A percentile compares a stretch with the other conserved stretches of the same genome.
These are phyloP conservation scores for Homarus gammarus DNA, from an alignment of 2,888 invertebrate species.

Conservation along the genomic window DNA sequence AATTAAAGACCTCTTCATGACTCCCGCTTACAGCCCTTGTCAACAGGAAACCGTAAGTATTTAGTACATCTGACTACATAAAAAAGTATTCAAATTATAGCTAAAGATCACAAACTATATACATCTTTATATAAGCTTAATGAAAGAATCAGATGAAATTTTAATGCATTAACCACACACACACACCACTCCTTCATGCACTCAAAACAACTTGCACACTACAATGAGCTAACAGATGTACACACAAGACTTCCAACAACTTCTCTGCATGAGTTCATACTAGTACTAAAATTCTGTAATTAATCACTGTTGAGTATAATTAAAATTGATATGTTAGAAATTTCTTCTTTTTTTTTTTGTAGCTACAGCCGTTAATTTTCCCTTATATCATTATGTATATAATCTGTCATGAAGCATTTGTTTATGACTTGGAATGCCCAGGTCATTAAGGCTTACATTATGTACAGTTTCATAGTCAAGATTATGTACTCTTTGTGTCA, in stretches of 20 bases:
- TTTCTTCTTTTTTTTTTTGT: not conserved
- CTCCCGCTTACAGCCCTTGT: conserved; percentile 12
- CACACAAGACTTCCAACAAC: not conserved
- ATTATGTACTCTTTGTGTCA: too few species aligned
- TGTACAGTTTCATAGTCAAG: too few species aligned
- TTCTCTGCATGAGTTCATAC: not conserved
- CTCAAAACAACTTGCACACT: conserved; percentile 1
- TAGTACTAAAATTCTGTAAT: too few species aligned
- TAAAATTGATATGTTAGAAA: not conserved
- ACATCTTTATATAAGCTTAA: conserved; percentile 53
- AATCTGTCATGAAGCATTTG: too few species aligned
- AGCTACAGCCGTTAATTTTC: not conserved
- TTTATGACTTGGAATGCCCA: too few species aligned
- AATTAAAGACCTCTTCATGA: not conserved
- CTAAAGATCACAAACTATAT: conserved; percentile 59
- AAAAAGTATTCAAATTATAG: conserved; percentile 61
- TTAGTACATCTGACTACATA: conserved; percentile 44
- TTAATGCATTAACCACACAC: not conserved
- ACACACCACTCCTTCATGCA: not conserved
- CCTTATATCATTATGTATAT: too few species aligned
- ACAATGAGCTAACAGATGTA: conserved; percentile 1
- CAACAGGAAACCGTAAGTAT: not conserved
- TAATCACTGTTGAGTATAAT: not conserved
- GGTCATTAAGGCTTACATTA: too few species aligned
- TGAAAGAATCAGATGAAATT: conserved; percentile 25